Conservation (phyloP, 2,888 invertebrate species). For the Crocallis elinguaria region DNA sequence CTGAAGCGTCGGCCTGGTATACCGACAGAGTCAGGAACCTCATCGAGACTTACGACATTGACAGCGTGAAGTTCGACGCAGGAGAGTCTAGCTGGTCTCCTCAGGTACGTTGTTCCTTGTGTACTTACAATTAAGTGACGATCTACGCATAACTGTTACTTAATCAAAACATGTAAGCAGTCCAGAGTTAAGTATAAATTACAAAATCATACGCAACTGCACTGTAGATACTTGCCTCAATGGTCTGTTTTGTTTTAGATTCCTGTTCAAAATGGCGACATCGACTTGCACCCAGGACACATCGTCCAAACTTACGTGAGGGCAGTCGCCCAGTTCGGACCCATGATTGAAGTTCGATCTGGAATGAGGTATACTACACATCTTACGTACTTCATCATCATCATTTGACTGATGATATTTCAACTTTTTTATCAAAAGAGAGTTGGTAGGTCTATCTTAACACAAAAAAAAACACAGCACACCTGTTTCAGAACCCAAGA, state of each 20-base stretch:
- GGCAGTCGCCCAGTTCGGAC: conserved; percentile 85
- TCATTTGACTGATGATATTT: too few relatives aligned
- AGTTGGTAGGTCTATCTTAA: too few relatives aligned
- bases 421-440: too few relatives aligned
- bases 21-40: conserved; percentile 78
- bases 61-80: conserved; percentile 92
- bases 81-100: conserved; percentile 90
- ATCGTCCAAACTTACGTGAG: conserved; percentile 84
- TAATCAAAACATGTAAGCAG: too few relatives aligned
- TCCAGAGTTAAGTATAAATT: too few relatives aligned
- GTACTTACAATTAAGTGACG: too few relatives aligned
- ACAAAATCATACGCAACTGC: too few relatives aligned
- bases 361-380: conserved; percentile 81
- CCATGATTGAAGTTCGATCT: conserved; percentile 88
- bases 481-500: conserved; percentile 88
- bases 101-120: conserved; percentile 60
- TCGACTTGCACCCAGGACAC: conserved; percentile 83
- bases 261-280: conserved; percentile 82
- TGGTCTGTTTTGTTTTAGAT: conserved; percentile 54
- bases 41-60: conserved; percentile 86
- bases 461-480: too few relatives aligned
- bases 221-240: too few relatives aligned
- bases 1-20: conserved; percentile 87
- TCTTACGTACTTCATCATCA: too few relatives aligned
- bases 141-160: too few relatives aligned